Percentiles rank a stretch among this genome's conserved stretches.
Conservation (phyloP, 2,888 invertebrate species). For the Leptarthrus brevirostris region DNA sequence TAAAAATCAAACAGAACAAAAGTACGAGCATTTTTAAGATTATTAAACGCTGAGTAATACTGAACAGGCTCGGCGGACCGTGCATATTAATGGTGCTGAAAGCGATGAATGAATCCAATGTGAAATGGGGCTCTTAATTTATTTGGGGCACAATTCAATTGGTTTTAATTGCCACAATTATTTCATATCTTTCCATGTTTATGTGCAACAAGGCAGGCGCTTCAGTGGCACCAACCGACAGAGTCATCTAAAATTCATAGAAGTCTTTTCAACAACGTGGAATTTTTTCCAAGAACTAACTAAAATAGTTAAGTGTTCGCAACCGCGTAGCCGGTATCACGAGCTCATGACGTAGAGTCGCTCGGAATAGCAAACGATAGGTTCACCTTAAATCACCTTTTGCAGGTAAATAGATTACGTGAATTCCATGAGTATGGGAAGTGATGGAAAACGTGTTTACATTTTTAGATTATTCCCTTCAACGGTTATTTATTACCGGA, state of each 20-base stretch:
- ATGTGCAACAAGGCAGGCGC: neutral
- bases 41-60: neutral
- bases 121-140: neutral
- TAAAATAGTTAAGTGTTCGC: no score
- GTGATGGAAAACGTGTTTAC: neutral
- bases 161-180: conserved; percentile 41
- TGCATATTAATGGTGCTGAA: neutral
- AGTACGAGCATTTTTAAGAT: neutral
- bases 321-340: no score
- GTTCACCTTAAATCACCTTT: neutral
- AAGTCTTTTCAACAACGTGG: neutral
- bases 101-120: neutral
- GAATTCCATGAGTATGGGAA: neutral
- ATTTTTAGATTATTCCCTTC: neutral
- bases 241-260: neutral
- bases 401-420: neutral
- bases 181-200: neutral
- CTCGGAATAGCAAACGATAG: neutral
- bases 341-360: no score
- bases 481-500: neutral
- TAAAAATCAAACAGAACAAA: neutral
- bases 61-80: neutral
- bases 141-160: conserved; percentile 47
- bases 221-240: neutral
- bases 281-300: neutral